Percentiles rank a stretch among this genome's conserved stretches.
phyloP scores from a whole-genome alignment of 2,113 vertebrate species.

The Gallinago paraguaiae region DNA sequence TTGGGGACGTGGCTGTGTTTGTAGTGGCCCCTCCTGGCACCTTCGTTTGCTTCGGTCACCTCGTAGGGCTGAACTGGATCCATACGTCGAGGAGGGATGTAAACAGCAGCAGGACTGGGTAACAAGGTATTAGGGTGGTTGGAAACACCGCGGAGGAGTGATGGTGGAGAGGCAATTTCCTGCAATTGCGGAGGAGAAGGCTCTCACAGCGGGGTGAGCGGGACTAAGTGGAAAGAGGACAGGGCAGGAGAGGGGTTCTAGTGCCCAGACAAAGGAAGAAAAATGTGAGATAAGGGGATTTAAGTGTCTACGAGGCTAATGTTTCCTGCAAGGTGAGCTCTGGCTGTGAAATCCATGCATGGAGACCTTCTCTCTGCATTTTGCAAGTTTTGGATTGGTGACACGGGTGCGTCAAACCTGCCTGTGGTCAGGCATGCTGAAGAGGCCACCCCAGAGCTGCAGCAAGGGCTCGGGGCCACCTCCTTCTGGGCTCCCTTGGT shows the following conservation, averaged over 20 bases:
- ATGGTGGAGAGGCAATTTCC: neutral
- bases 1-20: accelerated
- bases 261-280: neutral
- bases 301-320: neutral
- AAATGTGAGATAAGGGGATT: neutral
- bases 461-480: accelerated
- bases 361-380: neutral
- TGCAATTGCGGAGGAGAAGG: neutral
- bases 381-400: neutral
- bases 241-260: neutral
- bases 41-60: neutral
- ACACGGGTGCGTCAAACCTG: neutral
- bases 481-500: neutral
- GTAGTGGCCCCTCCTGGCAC: accelerated
- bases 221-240: neutral
- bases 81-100: neutral
- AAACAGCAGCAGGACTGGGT: neutral
- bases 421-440: accelerated
- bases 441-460: neutral
- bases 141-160: neutral
- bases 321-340: neutral
- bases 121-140: neutral
- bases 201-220: neutral
- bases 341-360: accelerated
- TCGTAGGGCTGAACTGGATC: accelerated